These are phyloP conservation scores for Platycheirus rosarum DNA, from an alignment of 2,888 invertebrate species.

Conservation along the genomic window DNA sequence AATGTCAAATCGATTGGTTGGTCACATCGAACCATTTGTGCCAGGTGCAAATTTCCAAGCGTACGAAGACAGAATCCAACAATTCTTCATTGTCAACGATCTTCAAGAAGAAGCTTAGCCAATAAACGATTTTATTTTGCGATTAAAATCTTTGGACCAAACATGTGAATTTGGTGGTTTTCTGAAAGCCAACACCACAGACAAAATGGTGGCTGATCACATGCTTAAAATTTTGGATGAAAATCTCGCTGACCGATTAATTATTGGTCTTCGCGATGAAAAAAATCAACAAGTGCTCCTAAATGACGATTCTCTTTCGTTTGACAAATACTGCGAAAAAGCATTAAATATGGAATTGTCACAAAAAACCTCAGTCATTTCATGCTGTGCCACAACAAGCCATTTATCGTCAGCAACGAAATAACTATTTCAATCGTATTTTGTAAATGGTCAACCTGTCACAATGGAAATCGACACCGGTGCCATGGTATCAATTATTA, in stretches of 20 bases:
- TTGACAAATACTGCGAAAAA: too few relatives aligned
- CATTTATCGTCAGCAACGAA: background rate
- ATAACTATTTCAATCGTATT: background rate
- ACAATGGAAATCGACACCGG: too few relatives aligned
- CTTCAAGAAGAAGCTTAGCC: slow-evolving; percentile 35
- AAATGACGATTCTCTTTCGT: too few relatives aligned
- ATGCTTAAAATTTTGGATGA: slow-evolving; percentile 32
- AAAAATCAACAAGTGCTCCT: too few relatives aligned
- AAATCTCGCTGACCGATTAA: too few relatives aligned
- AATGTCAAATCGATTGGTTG: too few relatives aligned
- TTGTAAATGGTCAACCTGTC: too few relatives aligned
- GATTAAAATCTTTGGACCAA: slow-evolving; percentile 36
- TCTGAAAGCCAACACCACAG: too few relatives aligned
- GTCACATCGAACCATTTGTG: too few relatives aligned
- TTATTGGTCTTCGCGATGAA: too few relatives aligned
- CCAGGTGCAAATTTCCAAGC: slow-evolving; percentile 33
- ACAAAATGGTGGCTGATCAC: slow-evolving; percentile 18
- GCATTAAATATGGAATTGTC: too few relatives aligned
- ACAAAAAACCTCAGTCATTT: slow-evolving; percentile 25
- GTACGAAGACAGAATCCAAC: slow-evolving; percentile 31
- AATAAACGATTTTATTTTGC: slow-evolving; percentile 27
- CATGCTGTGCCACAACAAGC: slow-evolving; percentile 20
- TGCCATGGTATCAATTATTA: slow-evolving; percentile 23
- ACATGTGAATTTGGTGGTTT: slow-evolving; percentile 22
- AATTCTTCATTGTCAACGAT: slow-evolving; percentile 43